Evolutionary conservation across 2,888 invertebrate genomes (phyloP), one percentile per base, ranked within the genome.

Genomic region (Parascotia fuliginaria): DNA sequence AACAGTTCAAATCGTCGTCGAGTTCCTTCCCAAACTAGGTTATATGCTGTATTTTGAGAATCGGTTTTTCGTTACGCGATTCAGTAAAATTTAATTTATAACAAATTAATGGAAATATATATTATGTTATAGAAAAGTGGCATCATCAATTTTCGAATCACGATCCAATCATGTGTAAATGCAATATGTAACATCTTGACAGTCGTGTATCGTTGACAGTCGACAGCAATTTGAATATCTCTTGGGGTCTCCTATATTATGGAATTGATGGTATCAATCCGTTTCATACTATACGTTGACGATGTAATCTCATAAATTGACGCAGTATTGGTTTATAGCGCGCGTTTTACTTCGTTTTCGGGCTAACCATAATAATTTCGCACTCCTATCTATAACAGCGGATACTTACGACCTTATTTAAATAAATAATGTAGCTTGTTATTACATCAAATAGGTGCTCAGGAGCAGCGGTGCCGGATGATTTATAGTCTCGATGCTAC

Each of bases 381-480:
- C 34, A 42, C 56, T 50, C 7, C 72, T 63, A 65, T 70, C 62
- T 65, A 62, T 66, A 69, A 52, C 75, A 74, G 69, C 74, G 71
- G 72, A 54, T 60, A 59, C 57, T 42, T 29, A 49, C 61, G 53
- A 70, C 69, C 65, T 74, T 75, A 79, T 80, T 81, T 78, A 73
- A 80, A 76, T 80, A 81, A 81, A 68, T 80, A 81, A 78, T 78
- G 77, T 78, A 70, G 69, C 68, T 72, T 73, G 80, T 80, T 83
- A 83, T 83, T 80, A 79, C 79, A 76, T 77, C 78, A 82, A 83
- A 83, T 83, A 76, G 79, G 83, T 83, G 70, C 81, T 85, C 79
- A 75, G 73, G 54, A 69, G 66, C 86, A 84, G 83, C 81, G 72
- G 85, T 72, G 75, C 59, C 74, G 37, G 54, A 56, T 79, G 79